Evolutionary conservation across 2,113 vertebrate species (phyloP).

Genomic region (Aptenodytes forsteri): DNA sequence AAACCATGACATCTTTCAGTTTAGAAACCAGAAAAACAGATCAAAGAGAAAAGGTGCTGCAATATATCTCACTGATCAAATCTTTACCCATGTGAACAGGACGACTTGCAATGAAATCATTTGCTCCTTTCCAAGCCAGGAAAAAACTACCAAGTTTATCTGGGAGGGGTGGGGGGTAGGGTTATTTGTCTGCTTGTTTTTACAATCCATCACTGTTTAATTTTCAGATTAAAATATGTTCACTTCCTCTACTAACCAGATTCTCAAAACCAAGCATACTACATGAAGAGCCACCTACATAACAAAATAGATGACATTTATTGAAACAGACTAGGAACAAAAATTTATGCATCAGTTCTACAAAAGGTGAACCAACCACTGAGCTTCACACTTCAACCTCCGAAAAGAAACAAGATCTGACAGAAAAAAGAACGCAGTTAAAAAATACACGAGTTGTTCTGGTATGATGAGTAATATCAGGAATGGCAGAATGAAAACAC

Average conservation of each 20-base stretch:
- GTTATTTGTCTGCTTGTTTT: neutral
- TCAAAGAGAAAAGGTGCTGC: neutral
- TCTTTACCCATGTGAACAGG: neutral
- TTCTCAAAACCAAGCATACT: neutral
- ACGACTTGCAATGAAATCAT: neutral
- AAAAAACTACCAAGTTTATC: neutral
- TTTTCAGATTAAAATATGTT: neutral
- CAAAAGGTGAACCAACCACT: slow-evolving; percentile 6
- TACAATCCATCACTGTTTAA: neutral
- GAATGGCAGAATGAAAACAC: neutral
- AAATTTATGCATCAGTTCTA: neutral
- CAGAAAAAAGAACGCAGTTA: neutral
- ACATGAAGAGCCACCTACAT: neutral
- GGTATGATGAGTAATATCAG: neutral
- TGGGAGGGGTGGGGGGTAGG: neutral
- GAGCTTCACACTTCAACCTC: neutral
- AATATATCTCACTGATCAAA: neutral
- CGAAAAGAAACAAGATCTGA: neutral
- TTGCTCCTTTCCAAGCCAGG: neutral
- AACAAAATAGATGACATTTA: neutral
- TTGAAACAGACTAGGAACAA: neutral
- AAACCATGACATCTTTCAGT: neutral
- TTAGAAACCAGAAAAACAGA: neutral
- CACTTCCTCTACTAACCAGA: neutral
- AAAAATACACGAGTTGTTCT: neutral